phyloP scores from a whole-genome alignment of 2,888 invertebrate species.

The Camponotus fellah region DNA sequence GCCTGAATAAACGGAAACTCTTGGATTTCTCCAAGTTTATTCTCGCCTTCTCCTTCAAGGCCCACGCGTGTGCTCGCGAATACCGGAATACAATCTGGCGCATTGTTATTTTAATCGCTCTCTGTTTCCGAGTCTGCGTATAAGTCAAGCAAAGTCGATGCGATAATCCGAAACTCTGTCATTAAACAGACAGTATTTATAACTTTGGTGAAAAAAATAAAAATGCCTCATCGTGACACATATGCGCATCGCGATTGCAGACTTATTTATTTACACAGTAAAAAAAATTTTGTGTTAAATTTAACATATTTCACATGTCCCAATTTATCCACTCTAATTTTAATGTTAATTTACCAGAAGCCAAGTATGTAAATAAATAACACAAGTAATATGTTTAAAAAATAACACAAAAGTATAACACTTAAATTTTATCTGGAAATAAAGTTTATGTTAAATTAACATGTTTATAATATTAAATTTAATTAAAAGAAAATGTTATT shows the following conservation, averaged over 20 bases:
- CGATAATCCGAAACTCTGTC: constrained; percentile 24
- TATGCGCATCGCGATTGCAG: not conserved
- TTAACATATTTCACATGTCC: no score
- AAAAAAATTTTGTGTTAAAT: no score
- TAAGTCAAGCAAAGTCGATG: constrained; percentile 14
- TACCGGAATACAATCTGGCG: constrained; percentile 30
- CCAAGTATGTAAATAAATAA: no score
- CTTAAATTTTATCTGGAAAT: no score
- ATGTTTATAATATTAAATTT: no score
- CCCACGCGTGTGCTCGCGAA: not conserved
- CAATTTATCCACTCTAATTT: no score
- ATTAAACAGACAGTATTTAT: not conserved
- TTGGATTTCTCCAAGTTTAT: constrained; percentile 53
- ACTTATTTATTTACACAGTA: not conserved
- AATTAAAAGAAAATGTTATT: no score
- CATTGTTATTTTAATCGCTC: constrained; percentile 41
- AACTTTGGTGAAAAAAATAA: not conserved
- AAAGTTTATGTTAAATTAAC: no score
- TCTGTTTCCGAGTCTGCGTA: not conserved
- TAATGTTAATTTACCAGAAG: no score
- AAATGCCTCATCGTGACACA: not conserved
- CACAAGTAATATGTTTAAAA: no score
- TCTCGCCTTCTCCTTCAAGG: constrained; percentile 23
- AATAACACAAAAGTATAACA: no score
- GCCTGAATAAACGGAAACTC: constrained; percentile 61